These are phyloP conservation scores for Hydropsyche tenuis DNA, from an alignment of 1,140 invertebrate species.

Conservation along the genomic window DNA sequence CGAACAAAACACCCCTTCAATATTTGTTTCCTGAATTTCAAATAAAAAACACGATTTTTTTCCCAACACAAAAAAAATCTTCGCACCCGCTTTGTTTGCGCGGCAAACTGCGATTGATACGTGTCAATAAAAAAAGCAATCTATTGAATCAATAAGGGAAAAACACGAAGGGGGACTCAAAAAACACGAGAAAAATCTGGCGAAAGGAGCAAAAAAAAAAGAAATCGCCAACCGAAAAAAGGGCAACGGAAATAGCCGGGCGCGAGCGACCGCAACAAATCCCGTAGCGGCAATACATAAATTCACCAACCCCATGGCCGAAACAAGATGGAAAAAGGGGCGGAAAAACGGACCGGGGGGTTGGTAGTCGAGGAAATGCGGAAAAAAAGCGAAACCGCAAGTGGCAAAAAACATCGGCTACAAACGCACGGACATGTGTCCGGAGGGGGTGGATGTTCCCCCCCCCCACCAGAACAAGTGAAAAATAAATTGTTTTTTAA, in stretches of 20 bases:
- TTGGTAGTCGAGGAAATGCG: neutral
- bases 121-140: constrained; percentile 22
- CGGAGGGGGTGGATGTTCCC: neutral
- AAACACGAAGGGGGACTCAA: neutral
- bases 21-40: no score
- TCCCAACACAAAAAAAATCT: no score
- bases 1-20: no score
- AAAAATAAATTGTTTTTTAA: constrained; percentile 51
- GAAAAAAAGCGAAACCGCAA: constrained; percentile 45
- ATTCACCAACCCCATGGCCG: constrained; percentile 25
- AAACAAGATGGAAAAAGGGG: constrained; percentile 22
- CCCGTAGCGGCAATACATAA: constrained; percentile 46
- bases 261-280: constrained; percentile 47
- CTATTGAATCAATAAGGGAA: constrained; percentile 18
- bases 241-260: constrained; percentile 31
- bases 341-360: constrained; percentile 1
- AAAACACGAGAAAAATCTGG: constrained; percentile 8
- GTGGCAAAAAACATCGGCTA: constrained; percentile 48
- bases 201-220: neutral
- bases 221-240: constrained; percentile 25
- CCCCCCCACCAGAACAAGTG: constrained; percentile 25
- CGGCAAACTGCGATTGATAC: neutral
- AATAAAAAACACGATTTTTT: no score
- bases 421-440: constrained; percentile 44
- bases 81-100: no score